A percentile compares a stretch with the other conserved stretches of the same genome.
Conservation (phyloP, 2,797 vertebrate genomes). For the Gallinago stenura region DNA sequence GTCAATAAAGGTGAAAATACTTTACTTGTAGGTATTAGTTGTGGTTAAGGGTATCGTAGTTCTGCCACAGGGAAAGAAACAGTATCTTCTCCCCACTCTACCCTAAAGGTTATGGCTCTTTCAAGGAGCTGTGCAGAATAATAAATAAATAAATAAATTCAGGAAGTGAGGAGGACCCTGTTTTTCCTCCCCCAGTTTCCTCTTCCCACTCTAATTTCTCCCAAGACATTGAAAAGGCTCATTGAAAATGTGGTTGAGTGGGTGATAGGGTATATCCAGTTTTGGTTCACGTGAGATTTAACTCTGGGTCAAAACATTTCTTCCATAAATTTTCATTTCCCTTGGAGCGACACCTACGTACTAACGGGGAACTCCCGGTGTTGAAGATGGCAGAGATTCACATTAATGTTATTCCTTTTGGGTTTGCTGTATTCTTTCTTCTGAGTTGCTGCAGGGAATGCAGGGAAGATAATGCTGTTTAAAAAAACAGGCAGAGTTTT, state of each 20-base stretch:
- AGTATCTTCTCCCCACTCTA: neutral
- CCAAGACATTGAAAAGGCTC: neutral
- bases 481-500: neutral
- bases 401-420: neutral
- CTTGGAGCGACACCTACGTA: neutral
- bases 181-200: neutral
- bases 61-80: neutral
- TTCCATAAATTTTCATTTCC: neutral
- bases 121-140: neutral
- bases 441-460: neutral
- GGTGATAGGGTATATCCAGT: neutral
- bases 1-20: neutral
- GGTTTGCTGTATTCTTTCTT: neutral
- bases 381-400: neutral
- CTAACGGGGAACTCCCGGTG: neutral
- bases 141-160: neutral
- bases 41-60: fast-evolving
- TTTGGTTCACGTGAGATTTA: neutral
- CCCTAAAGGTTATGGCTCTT: neutral
- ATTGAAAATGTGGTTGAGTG: neutral
- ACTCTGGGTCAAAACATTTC: neutral
- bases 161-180: fast-evolving
- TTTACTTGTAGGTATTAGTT: neutral
- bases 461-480: neutral
- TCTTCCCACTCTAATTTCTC: neutral